phyloP scores from a whole-genome alignment of 2,888 invertebrate genomes.

The Tetrapedia diversipes region DNA sequence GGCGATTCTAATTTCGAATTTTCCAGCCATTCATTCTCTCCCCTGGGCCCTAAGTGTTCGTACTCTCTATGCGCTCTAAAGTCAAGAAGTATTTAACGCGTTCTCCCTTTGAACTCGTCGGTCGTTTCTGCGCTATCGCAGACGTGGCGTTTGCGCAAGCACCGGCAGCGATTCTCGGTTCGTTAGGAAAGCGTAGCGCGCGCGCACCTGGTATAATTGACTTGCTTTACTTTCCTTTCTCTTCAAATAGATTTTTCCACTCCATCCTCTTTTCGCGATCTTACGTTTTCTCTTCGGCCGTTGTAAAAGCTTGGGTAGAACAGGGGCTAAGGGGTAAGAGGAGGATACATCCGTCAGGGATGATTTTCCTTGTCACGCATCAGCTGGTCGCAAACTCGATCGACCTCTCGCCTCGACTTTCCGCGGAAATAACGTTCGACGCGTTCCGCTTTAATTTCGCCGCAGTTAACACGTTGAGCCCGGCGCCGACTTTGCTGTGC shows the following conservation, averaged over 20 bases:
- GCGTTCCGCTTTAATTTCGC: not conserved
- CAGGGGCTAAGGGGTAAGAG: not conserved
- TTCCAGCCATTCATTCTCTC: slow-evolving; percentile 32
- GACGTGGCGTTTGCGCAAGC: slow-evolving; percentile 43
- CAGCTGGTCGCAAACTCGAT: not conserved
- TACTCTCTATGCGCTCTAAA: slow-evolving; percentile 31
- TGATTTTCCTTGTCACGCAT: slow-evolving; percentile 18
- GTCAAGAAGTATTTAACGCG: slow-evolving; percentile 46
- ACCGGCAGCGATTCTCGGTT: slow-evolving; percentile 50
- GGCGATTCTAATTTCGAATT: slow-evolving; percentile 31
- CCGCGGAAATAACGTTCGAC: not conserved
- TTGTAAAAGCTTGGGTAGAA: not conserved
- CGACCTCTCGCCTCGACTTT: not conserved
- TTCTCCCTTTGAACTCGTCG: slow-evolving; percentile 52
- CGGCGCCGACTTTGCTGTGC: too few species aligned
- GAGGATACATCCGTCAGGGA: slow-evolving; percentile 4
- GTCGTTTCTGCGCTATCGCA: slow-evolving; percentile 31
- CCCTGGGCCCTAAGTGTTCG: slow-evolving; percentile 25
- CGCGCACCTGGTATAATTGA: slow-evolving; percentile 45
- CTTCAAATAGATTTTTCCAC: slow-evolving; percentile 46
- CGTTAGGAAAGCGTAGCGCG: slow-evolving; percentile 48
- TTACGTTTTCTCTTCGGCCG: not conserved
- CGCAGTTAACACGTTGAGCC: too few species aligned
- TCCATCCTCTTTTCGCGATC: slow-evolving; percentile 1
- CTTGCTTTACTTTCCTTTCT: slow-evolving; percentile 21